Base-by-base conservation (phyloP, 2,113 vertebrate genomes). In the Notechis scutatus region DNA sequence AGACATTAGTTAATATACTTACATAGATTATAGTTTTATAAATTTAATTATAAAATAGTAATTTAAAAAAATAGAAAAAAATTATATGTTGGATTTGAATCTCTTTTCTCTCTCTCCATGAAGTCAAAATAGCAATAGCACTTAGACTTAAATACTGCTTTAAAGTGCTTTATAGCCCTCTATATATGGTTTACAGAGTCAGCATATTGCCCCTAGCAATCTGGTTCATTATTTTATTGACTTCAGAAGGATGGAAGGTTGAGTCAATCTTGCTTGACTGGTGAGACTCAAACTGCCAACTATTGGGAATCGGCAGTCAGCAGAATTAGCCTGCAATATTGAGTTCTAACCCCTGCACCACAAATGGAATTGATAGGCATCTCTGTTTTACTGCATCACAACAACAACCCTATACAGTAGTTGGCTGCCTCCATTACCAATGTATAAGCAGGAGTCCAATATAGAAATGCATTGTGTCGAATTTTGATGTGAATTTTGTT, bases 401-500 rank as follows among this genome's bases (percentile, higher is more conserved):
- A 42, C 34, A 39, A 81, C n/a, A 2, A 86, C 0, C 9, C 20
- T 91, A 29, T 34, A 21, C 29, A 20, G n/a, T 34, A 47, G 11
- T 3, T 81, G 34, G 18, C 21, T 52, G 90, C 29, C 34, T 54
- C 14, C 6, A 91, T 29, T 81, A 56, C 5, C 56, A 57, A 2
- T 21, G 29, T 88, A 64, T 85, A 3, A 47, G 57, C 92, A 50
- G 39, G 91, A 95, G 47, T 85, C 2, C 1, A 69, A 88, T 24
- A 8, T 3, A 52, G 47, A 55, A 88, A 57, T 93, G 90, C 55
- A 39, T 20, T 88, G n/a, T 89, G 2, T 8, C 92, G 3, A 29
- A 88, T 92, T 92, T 91, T 94, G 64, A 93, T 93, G 91, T 45
- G 2, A 20, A 34, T 92, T 92, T 85, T 91, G 23, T 3, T 90